phyloP scores from a whole-genome alignment of 2,797 vertebrate genomes.

The Triplophysa yarkandensis region DNA sequence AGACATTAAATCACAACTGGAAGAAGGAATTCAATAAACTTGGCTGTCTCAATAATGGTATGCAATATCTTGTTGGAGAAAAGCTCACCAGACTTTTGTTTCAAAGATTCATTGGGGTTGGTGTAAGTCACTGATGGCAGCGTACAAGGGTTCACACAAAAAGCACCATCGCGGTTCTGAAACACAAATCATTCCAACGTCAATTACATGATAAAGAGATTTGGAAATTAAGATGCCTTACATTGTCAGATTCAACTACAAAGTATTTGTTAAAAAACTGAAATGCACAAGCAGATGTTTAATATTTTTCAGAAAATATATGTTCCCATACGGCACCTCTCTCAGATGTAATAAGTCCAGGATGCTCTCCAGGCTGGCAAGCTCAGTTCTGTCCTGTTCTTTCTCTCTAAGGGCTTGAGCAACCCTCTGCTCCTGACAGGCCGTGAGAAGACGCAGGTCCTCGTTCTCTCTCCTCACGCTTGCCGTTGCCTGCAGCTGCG shows the following conservation, averaged over 20 bases:
- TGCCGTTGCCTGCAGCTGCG: constrained; percentile 65
- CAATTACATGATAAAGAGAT: neutral
- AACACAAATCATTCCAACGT: constrained; percentile 12
- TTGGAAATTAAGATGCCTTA: no score
- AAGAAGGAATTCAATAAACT: neutral
- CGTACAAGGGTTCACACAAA: constrained; percentile 59
- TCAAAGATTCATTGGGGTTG: constrained; percentile 34
- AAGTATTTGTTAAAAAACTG: no score
- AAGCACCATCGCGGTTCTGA: constrained; percentile 49
- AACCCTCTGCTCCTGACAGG: constrained; percentile 68
- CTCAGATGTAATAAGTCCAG: constrained; percentile 69
- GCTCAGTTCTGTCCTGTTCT: constrained; percentile 69
- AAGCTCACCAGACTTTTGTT: constrained; percentile 50
- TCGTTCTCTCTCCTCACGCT: constrained; percentile 73
- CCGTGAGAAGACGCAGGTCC: constrained; percentile 72
- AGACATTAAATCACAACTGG: neutral
- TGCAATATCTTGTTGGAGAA: neutral
- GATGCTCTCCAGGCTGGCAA: constrained; percentile 72
- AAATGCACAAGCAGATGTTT: neutral
- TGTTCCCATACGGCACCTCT: constrained; percentile 52
- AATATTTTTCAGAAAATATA: neutral
- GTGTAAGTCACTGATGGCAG: constrained; percentile 41
- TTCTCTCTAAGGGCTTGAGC: constrained; percentile 70
- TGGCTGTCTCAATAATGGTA: neutral
- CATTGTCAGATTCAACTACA: no score